Conservation (phyloP, 2,888 invertebrate genomes). For the Choristoneura rosaceana region DNA sequence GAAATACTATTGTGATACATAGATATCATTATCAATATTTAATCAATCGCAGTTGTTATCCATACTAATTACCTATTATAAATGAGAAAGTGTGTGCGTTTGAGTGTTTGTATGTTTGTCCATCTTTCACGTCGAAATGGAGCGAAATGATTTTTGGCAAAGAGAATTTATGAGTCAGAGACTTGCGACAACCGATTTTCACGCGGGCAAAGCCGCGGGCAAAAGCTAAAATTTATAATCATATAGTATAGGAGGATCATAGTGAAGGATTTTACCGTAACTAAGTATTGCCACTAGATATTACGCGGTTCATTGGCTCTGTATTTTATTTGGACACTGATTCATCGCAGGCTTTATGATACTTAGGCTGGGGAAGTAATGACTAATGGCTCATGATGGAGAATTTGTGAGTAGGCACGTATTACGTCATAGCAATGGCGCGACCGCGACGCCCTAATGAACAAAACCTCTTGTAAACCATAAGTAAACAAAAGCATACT, state of each 20-base stretch:
- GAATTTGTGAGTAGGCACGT: conserved; percentile 23
- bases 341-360: conserved; percentile 25
- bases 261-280: neutral
- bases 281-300: neutral
- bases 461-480: conserved; percentile 30
- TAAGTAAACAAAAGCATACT: conserved; percentile 13
- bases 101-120: no score
- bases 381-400: conserved; percentile 23
- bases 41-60: neutral
- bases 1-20: neutral
- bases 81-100: no score
- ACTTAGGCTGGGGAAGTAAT: conserved; percentile 19
- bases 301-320: conserved; percentile 33
- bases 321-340: conserved; percentile 17
- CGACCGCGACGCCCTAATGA: conserved; percentile 26
- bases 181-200: no score
- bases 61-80: no score
- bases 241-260: no score
- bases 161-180: no score
- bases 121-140: no score
- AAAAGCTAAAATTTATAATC: no score
- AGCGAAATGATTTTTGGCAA: no score
- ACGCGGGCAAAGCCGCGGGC: no score
- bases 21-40: no score
- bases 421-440: conserved; percentile 23